These are phyloP conservation scores for Notoglanidium macrostoma DNA, from an alignment of 2,797 vertebrate genomes.

Conservation along the genomic window DNA sequence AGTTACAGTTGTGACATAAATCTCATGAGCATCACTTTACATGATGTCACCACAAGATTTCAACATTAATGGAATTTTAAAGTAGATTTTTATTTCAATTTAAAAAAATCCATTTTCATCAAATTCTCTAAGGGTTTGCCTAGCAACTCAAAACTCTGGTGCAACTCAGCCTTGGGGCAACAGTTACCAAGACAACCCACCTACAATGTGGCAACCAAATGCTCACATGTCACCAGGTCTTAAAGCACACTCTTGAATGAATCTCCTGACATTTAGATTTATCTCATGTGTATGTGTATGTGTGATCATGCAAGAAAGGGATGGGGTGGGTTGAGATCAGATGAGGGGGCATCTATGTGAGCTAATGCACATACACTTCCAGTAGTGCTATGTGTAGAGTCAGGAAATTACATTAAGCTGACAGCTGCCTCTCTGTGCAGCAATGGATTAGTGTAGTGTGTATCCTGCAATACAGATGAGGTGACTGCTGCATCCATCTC, in stretches of 20 bases:
- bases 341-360: background rate
- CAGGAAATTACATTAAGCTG: constrained; percentile 30
- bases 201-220: constrained; percentile 9
- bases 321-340: background rate
- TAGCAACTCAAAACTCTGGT: background rate
- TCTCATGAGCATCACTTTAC: background rate
- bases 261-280: constrained; percentile 9
- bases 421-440: background rate
- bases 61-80: background rate
- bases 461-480: constrained; percentile 8
- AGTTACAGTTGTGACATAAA: background rate
- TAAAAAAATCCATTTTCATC: background rate
- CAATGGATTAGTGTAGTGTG: background rate
- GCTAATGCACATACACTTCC: constrained; percentile 2
- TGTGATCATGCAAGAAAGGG: background rate
- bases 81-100: background rate
- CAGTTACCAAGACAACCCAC: constrained; percentile 52
- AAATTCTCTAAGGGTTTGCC: background rate
- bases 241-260: constrained; percentile 21
- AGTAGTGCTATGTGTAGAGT: background rate
- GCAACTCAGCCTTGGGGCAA: constrained; percentile 35
- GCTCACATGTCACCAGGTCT: constrained; percentile 18
- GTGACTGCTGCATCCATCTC: constrained; percentile 18
- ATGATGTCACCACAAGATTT: background rate
- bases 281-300: constrained; percentile 3